Base-by-base conservation (phyloP, 2,888 invertebrate species). In the Aradus depressus region DNA sequence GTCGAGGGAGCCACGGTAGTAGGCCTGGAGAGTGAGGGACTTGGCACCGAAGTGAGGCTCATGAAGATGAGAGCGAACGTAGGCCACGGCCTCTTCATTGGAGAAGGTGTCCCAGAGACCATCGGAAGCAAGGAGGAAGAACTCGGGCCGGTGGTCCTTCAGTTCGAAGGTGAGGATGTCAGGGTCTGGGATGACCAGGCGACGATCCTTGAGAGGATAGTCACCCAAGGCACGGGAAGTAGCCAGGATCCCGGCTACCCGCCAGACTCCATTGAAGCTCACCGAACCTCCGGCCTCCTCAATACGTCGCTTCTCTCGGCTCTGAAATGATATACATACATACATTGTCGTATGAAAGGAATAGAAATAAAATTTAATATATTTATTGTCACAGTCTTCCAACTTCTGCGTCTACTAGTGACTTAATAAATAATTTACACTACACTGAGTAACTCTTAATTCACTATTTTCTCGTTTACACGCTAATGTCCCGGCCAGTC, bases 51-150 rank as follows among this genome's bases (percentile, higher is more conserved):
- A 87, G 66, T 88, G 84, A 3, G 86, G 79, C 69, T 92, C 91
- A 63, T 84, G 77, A 35, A 92, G 73, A 8, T 52, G 44, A 5
- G 39, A 38, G 25, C 54, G 51, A 48, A 93, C 81, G 67, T 84
- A 93, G 60, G 80, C 81, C 12, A 92, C 81, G 22, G 95, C 95
- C 68, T 95, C 95, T 66, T 95, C 92, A 68, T 95, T 95, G 37
- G 83, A 76, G 67, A 95, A 92, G 18, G 90, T 91, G 67, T 96
- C 96, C 95, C 95, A 96, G 26, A 96, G 74, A 2, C 96, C 96
- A 72, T 96, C 96, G 1, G 92, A 88, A 12, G 95, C 96, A 52
- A 96, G 73, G 55, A 96, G 81, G 60, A 95, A 70, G 69, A 96
- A 96, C 72, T 82, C 78, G 1, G 92, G 91, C 64, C 81, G 82